These are phyloP conservation scores for Podarcis lilfordi DNA, from an alignment of 2,797 vertebrate species.

Conservation along the genomic window DNA sequence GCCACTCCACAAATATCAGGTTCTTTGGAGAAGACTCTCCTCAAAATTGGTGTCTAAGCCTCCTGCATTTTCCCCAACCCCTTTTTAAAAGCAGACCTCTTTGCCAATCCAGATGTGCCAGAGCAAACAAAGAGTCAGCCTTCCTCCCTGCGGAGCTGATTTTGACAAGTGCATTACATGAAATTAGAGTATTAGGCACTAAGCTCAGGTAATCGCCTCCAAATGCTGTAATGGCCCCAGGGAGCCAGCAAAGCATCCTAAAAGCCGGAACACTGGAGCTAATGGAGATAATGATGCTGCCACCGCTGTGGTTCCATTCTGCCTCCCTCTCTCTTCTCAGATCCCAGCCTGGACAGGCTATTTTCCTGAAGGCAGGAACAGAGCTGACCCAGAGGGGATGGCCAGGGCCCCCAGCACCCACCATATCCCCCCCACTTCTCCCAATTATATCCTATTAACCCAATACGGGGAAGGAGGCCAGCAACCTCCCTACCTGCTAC, in stretches of 20 bases:
- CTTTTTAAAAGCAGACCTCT: not conserved
- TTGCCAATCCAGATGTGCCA: not conserved
- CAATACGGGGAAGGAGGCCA: not conserved
- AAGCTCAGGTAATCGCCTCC: conserved; percentile 53
- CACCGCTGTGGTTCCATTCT: not conserved
- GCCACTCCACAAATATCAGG: too few species aligned
- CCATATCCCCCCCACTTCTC: too few species aligned
- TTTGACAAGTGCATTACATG: conserved; percentile 38
- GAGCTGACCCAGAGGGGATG: not conserved
- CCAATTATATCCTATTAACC: not conserved
- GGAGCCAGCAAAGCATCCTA: not conserved
- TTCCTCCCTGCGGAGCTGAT: conserved; percentile 14
- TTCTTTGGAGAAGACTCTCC: not conserved
- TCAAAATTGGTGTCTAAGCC: not conserved
- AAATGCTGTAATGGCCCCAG: conserved; percentile 22
- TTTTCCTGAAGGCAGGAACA: not conserved
- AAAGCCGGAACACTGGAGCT: not conserved
- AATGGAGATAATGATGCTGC: not conserved
- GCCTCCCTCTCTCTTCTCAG: not conserved
- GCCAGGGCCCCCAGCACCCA: not conserved
- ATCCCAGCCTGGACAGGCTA: not conserved
- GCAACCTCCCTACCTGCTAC: not conserved
- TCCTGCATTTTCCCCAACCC: not conserved
- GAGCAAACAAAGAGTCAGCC: not conserved
- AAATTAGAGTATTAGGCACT: conserved; percentile 34